Base-by-base conservation (phyloP, 2,888 invertebrate genomes). In the Nudaria mundana region DNA sequence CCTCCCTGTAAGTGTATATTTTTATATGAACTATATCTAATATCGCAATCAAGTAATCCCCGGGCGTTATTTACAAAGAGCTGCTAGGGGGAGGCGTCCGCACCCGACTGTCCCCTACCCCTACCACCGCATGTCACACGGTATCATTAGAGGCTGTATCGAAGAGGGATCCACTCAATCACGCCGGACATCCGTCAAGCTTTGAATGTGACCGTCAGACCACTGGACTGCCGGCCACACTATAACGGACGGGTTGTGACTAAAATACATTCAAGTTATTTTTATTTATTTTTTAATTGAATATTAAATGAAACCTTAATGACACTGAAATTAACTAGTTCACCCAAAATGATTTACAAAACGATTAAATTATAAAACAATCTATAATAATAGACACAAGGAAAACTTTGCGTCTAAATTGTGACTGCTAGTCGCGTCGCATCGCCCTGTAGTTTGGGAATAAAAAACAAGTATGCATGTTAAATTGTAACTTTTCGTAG, bases 141-240 rank as follows among this genome's bases (percentile, higher is more conserved):
- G 75, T 66, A 56, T 77, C 77, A 80, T 84, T 81, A 81, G 70
- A 75, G 70, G 67, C 68, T 77, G 75, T 80, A 81, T 77, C 76
- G 76, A 75, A 70, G 45, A 50, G 59, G 67, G 67, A 57, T 66
- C 70, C 71, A 71, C 78, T 84, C 82, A 81, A 83, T 81, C 82
- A 81, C 74, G 69, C 57, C 81, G 76, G 77, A 81, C 58, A 71
- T 82, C 79, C 78, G 76, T 80, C 83, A 81, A 76, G 72, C 77
- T 79, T 76, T 78, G 74, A 76, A 66, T 65, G 59, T 63, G 55
- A 46, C 57, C 57, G 58, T 66, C 65, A 64, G 58, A 64, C 63
- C 34, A 37, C 26, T 31, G 20, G 20, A 16, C 38, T 35, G 30
- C 52, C 44, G 43, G 54, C 55, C 63, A 54, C 66, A 62, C 54